A percentile compares a stretch with the other conserved stretches of the same genome.
phyloP scores from a whole-genome alignment of 2,113 vertebrate species.

The Corythoichthys haematopterus region DNA sequence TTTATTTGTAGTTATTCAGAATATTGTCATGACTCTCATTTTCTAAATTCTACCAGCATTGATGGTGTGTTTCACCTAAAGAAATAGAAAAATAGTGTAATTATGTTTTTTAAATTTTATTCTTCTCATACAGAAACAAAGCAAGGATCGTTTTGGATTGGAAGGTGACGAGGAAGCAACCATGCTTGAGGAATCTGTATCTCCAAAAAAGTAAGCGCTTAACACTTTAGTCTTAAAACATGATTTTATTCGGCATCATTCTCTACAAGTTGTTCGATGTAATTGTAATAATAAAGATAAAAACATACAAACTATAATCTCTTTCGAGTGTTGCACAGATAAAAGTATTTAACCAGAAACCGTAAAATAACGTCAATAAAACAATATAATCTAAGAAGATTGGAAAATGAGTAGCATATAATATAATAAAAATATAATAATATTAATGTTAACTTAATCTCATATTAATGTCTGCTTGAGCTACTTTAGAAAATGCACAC shows the following conservation, averaged over 20 bases:
- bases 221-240: background rate
- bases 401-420: too few relatives aligned
- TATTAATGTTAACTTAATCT: too few relatives aligned
- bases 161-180: conserved; percentile 98
- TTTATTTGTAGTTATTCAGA: background rate
- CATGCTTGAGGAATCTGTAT: conserved; percentile 97
- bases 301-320: too few relatives aligned
- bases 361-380: too few relatives aligned
- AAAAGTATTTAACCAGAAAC: too few relatives aligned
- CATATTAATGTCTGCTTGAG: too few relatives aligned
- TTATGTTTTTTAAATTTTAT: background rate
- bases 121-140: conserved; percentile 84
- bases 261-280: too few relatives aligned
- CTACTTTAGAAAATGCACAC: background rate
- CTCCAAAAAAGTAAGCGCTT: conserved; percentile 88
- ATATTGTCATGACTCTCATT: background rate
- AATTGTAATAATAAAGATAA: too few relatives aligned
- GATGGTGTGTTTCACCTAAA: background rate
- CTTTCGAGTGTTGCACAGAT: too few relatives aligned
- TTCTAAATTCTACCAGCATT: background rate
- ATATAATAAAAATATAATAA: too few relatives aligned
- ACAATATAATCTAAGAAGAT: too few relatives aligned
- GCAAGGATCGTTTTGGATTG: conserved; percentile 95
- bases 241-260: background rate
- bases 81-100: background rate